Conservation (phyloP, 2,797 vertebrate species). For the Crenuchus spilurus region DNA sequence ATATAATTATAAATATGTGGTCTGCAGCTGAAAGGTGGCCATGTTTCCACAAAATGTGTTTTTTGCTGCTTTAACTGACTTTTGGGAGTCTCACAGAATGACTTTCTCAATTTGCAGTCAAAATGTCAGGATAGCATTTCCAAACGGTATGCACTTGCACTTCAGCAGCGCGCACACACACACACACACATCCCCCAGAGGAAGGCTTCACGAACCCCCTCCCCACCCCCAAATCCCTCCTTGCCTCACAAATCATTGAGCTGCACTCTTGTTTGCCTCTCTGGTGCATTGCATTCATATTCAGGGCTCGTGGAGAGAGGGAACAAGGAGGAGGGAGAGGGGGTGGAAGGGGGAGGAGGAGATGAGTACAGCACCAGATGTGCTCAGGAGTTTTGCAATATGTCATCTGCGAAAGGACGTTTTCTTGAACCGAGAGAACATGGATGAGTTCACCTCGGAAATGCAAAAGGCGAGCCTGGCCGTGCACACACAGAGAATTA, state of each 20-base stretch:
- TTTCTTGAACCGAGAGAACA: conserved; percentile 57
- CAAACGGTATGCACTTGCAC: conserved; percentile 38
- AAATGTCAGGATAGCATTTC: conserved; percentile 43
- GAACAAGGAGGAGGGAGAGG: conserved; percentile 44
- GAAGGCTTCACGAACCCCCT: not conserved
- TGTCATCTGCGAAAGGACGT: conserved; percentile 68
- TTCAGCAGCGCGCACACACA: conserved; percentile 4
- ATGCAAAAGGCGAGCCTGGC: conserved; percentile 40
- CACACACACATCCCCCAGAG: conserved; percentile 23
- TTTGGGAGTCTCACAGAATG: not conserved
- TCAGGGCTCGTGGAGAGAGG: conserved; percentile 46
- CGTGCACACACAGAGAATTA: conserved; percentile 20
- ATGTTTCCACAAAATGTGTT: not conserved
- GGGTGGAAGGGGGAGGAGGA: conserved; percentile 46
- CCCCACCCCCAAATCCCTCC: conserved; percentile 8
- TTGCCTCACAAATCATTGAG: conserved; percentile 45
- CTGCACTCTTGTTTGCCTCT: conserved; percentile 50
- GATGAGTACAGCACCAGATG: conserved; percentile 75
- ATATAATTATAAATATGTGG: too few species aligned
- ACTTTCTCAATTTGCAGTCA: conserved; percentile 32
- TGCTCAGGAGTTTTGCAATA: conserved; percentile 77
- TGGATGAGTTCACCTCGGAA: conserved; percentile 61
- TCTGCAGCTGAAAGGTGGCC: not conserved
- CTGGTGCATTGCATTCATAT: conserved; percentile 53
- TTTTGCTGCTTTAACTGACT: conserved; percentile 30